Evolutionary conservation across 2,113 vertebrate species (phyloP).

Genomic region (Sapajus apella): DNA sequence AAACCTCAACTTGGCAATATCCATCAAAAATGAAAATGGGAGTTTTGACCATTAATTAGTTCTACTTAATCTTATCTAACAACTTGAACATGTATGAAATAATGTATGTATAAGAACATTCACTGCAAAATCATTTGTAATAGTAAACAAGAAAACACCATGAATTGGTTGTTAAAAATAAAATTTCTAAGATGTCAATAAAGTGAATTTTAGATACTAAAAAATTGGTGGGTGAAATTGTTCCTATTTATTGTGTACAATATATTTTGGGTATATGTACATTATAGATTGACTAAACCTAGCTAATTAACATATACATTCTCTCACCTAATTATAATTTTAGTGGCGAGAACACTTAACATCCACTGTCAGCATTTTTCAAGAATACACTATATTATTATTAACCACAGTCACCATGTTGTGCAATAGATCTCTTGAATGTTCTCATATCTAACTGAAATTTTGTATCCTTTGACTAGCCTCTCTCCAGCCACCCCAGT

Average conservation of each 20-base stretch:
- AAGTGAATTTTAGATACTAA: not conserved
- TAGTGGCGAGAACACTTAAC: not conserved
- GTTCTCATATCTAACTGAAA: not conserved
- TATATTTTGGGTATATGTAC: not conserved
- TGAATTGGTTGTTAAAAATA: not conserved
- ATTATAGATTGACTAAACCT: not conserved
- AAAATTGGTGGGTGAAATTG: not conserved
- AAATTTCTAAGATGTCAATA: not conserved
- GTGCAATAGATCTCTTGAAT: not conserved
- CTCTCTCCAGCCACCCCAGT: not conserved
- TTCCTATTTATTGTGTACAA: not conserved
- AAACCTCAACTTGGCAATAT: not conserved
- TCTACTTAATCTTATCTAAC: not conserved
- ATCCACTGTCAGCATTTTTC: not conserved
- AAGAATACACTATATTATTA: not conserved
- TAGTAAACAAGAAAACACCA: not conserved
- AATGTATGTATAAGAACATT: not conserved
- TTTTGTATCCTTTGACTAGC: not conserved
- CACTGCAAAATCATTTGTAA: not conserved
- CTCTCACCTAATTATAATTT: not conserved
- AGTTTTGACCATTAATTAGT: not conserved
- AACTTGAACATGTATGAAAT: not conserved
- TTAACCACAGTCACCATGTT: not conserved
- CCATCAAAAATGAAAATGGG: not conserved
- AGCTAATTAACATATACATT: not conserved